These are phyloP conservation scores for Perizoma flavofasciatum DNA, from an alignment of 2,888 invertebrate genomes.

Conservation along the genomic window DNA sequence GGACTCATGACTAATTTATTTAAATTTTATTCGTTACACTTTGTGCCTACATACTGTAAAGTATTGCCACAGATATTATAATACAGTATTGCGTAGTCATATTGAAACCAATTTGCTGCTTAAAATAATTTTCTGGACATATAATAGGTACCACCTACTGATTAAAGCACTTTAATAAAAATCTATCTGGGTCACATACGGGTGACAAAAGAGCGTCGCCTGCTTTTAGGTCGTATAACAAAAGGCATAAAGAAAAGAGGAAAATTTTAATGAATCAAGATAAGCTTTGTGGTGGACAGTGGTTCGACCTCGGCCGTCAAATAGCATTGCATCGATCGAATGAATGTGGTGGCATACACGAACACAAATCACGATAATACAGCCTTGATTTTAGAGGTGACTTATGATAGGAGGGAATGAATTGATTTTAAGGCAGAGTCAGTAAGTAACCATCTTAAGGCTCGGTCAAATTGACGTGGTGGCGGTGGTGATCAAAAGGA, in stretches of 20 bases:
- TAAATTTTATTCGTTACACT: conserved; percentile 39
- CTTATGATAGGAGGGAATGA: conserved; percentile 4
- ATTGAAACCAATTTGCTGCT: conserved; percentile 40
- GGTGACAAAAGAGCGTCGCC: conserved; percentile 65
- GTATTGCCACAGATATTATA: no score
- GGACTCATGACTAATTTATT: conserved; percentile 46
- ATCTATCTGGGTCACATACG: conserved; percentile 74
- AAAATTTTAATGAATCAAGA: conserved; percentile 75
- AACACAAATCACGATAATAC: conserved; percentile 40
- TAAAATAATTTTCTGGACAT: not conserved
- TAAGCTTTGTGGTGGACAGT: conserved; percentile 77
- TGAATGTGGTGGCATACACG: conserved; percentile 61
- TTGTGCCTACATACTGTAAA: conserved; percentile 34
- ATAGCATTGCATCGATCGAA: conserved; percentile 74
- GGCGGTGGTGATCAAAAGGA: no score
- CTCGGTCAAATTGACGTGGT: no score
- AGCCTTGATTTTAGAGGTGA: conserved; percentile 31
- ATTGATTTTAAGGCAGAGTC: conserved; percentile 12
- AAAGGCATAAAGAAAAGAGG: conserved; percentile 61
- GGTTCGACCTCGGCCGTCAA: conserved; percentile 82
- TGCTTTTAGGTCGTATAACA: conserved; percentile 66
- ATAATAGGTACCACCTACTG: conserved; percentile 4
- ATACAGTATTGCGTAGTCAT: conserved; percentile 47
- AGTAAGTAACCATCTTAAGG: no score
- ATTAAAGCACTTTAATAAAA: conserved; percentile 45